Percentiles rank a stretch among this genome's conserved stretches.
Evolutionary conservation across 2,797 vertebrate species (phyloP).

Genomic region (Myotis pilosus): DNA sequence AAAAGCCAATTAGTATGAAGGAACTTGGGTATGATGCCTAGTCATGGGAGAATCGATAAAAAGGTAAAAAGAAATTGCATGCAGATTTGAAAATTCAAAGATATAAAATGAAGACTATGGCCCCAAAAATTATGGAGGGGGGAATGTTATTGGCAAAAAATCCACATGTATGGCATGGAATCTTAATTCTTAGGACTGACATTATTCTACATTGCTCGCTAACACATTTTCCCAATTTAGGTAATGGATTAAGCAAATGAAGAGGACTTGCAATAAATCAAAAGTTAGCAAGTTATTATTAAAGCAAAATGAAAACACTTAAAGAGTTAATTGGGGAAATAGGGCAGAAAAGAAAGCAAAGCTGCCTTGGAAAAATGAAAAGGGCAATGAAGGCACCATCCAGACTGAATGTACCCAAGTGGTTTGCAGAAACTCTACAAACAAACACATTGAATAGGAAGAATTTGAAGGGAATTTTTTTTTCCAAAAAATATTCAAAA

Average conservation of each 20-base stretch:
- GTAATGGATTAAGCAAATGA: constrained; percentile 29
- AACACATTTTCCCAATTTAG: not conserved
- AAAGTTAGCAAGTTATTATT: constrained; percentile 16
- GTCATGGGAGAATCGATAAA: not conserved
- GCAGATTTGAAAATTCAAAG: constrained; percentile 28
- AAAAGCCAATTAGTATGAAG: not conserved
- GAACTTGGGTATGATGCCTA: not conserved
- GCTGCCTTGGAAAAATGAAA: not conserved
- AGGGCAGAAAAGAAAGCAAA: not conserved
- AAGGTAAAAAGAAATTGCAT: not conserved
- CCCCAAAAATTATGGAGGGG: not conserved
- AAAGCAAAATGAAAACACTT: constrained; percentile 8
- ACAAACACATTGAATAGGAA: not conserved
- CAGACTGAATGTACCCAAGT: not conserved
- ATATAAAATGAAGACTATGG: not conserved
- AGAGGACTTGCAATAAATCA: constrained; percentile 28
- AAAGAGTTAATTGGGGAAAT: constrained; percentile 12
- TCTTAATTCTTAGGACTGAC: constrained; percentile 17
- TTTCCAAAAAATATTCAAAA: not conserved
- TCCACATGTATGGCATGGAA: not conserved
- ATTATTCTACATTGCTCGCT: not conserved
- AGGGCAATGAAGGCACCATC: not conserved
- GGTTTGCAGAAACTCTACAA: not conserved
- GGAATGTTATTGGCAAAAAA: not conserved
- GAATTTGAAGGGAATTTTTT: not conserved